Base-by-base conservation (phyloP, 2,797 vertebrate genomes). In the Argya squamiceps region DNA sequence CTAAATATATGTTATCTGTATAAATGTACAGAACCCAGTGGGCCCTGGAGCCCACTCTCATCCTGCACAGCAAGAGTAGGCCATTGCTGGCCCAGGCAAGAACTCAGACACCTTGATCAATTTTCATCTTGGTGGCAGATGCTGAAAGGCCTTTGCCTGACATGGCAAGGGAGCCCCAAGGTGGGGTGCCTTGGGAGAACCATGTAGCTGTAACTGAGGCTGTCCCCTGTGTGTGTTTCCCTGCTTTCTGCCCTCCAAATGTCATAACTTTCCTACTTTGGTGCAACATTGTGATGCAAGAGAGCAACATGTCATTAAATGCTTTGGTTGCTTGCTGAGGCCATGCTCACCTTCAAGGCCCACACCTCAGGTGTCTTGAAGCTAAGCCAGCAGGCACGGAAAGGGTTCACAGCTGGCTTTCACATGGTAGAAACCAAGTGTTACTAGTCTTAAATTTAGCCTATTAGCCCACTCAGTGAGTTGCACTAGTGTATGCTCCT, bases 371-470 rank as follows among this genome's bases (percentile, higher is more conserved):
- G 2, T 56, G 4, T 44, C 21, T 34, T 18, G 34, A 56, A 64
- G 55, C 29, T 44, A 56, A 83, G 32, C 11, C 74, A 49, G 37
- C 10, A 85, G n/a, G 32, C 32, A 18, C 8, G 41, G 44, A 85
- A 74, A 68, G 5, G 8, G 29, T n/a, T 73, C n/a, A n/a, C 5
- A 22, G 29, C 16, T 56, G 44, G 53, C 4, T 74, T 80, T 63
- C 22, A 49, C 15, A 2, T 0, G 2, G 49, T 9, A 55, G 46
- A 73, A 92, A 43, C 0, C 4, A 34, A 37, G 10, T 24, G 52
- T 63, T 63, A n/a, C 36, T 47, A 20, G 56, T 22, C 30, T 29
- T 50, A 30, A 7, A 15, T 12, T 78, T 68, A 44, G 29, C 5
- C 39, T 55, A 15, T 24, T 39, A 55, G 5, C 26, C 27, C 32